Evolutionary conservation across 2,797 vertebrate genomes (phyloP).

Genomic region (Thunnus albacares): DNA sequence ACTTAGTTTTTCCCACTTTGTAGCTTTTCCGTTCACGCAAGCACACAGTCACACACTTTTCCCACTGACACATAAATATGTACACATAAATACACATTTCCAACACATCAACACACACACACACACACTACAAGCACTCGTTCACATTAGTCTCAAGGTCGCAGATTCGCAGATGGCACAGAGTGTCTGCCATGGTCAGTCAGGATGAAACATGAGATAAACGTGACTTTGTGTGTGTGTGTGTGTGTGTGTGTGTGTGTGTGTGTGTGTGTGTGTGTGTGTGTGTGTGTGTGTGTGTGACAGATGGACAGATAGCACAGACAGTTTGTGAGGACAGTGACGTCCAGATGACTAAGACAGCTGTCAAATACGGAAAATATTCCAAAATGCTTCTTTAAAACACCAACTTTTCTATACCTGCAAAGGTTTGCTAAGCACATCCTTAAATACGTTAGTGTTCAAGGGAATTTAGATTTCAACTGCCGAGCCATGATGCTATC

Average conservation of each 20-base stretch:
- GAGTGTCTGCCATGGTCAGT: slow-evolving; percentile 14
- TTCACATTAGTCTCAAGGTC: slow-evolving; percentile 31
- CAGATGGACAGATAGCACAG: slow-evolving; percentile 23
- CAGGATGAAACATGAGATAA: slow-evolving; percentile 35
- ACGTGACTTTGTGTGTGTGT: neutral
- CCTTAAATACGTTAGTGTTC: too few relatives aligned
- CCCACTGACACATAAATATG: neutral
- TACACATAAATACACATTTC: neutral
- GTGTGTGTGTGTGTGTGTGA: too few relatives aligned
- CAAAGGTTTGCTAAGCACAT: too few relatives aligned
- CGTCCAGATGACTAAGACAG: neutral
- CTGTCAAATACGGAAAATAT: too few relatives aligned
- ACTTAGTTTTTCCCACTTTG: neutral
- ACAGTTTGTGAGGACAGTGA: neutral
- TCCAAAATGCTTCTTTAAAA: neutral
- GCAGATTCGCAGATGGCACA: slow-evolving; percentile 53
- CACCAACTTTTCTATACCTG: too few relatives aligned
- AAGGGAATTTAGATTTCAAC: too few relatives aligned
- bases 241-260: too few relatives aligned
- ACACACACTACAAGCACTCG: neutral
- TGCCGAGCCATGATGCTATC: too few relatives aligned
- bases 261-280: neutral
- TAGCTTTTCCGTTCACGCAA: slow-evolving; percentile 4
- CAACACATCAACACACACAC: neutral
- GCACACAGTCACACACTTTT: neutral